Evolutionary conservation across 1,140 invertebrate species (phyloP), one percentile per base, ranked within the genome.

Genomic region (Holotrichia oblita): DNA sequence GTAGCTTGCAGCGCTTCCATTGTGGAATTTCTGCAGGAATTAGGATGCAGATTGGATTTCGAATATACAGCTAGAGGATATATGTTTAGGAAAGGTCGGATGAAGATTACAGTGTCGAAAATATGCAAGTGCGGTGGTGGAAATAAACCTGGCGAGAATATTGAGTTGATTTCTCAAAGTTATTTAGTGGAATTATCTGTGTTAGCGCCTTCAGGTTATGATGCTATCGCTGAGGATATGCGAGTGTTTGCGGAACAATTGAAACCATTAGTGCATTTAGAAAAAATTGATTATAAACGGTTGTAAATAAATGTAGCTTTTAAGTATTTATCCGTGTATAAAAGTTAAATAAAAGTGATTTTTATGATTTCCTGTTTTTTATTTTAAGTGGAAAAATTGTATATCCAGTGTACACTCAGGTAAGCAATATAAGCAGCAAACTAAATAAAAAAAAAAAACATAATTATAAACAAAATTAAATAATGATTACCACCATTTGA

Each of bases 71-170:
- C 95, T 0, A 93, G 96, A 88, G 98, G 97, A 14, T 98, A 95
- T 83, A 97, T 99, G 92, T 99, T 99, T 83, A 91, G 96, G 73
- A 99, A 99, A 89, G 97, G 97, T 0, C 90, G 97, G 84, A 98
- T 99, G 95, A 99, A 99, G 87, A 94, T 98, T 2, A 98, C 96
- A 2, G 96, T 99, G 0, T 96, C 96, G 0, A 99, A 99, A 88
- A 93, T 99, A 10, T 97, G 95, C 82, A 97, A 96, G 91, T 94
- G 96, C 89, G 88, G 88, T 59, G 90, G 90, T 87, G 92, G 92
- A 78, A 92, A 91, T 75, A 94, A 93, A 85, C 87, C 91, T 12
- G 88, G 90, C 27, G 93, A 94, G 76, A 90, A 90, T 82, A 87
- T 94, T 20, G 97, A 99, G 85, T 92, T 95, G 2, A 93, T 99